A percentile compares a stretch with the other conserved stretches of the same genome.
Evolutionary conservation across 2,797 vertebrate species (phyloP).

Genomic region (Chromobotia macracanthus): DNA sequence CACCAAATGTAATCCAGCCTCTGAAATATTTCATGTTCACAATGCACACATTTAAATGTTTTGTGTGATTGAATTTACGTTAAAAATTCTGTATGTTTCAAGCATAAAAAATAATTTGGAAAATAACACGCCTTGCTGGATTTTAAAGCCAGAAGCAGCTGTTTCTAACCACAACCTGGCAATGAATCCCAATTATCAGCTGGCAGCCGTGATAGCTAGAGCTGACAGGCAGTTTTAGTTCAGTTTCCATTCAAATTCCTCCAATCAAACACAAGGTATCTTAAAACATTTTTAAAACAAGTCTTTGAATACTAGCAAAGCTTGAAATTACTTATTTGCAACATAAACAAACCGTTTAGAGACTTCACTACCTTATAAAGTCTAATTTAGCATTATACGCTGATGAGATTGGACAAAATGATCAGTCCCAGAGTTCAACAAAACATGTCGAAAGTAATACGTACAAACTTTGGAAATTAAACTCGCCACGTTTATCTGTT

Average conservation of each 20-base stretch:
- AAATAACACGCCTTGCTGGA: conserved; percentile 43
- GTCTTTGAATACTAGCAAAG: conserved; percentile 35
- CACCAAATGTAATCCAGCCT: conserved; percentile 24
- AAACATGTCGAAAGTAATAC: background rate
- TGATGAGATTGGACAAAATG: background rate
- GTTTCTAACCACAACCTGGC: conserved; percentile 36
- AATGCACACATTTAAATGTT: background rate
- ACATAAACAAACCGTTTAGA: conserved; percentile 21
- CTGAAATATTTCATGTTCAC: conserved; percentile 15
- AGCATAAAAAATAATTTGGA: conserved; percentile 45
- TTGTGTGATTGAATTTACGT: conserved; percentile 2
- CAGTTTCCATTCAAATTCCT: conserved; percentile 36
- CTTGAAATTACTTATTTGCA: conserved; percentile 29
- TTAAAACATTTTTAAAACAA: conserved; percentile 49
- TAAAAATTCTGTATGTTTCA: conserved; percentile 32
- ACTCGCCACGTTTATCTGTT: background rate
- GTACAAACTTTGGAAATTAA: background rate
- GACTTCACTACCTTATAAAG: background rate
- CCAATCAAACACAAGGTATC: conserved; percentile 18
- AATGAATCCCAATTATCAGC: conserved; percentile 28
- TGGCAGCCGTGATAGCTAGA: conserved; percentile 29
- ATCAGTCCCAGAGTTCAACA: background rate
- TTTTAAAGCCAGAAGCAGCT: conserved; percentile 44
- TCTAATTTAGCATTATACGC: background rate
- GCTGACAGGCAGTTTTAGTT: conserved; percentile 23